Conservation (phyloP, 2,797 vertebrate genomes). For the Nannoperca australis region DNA sequence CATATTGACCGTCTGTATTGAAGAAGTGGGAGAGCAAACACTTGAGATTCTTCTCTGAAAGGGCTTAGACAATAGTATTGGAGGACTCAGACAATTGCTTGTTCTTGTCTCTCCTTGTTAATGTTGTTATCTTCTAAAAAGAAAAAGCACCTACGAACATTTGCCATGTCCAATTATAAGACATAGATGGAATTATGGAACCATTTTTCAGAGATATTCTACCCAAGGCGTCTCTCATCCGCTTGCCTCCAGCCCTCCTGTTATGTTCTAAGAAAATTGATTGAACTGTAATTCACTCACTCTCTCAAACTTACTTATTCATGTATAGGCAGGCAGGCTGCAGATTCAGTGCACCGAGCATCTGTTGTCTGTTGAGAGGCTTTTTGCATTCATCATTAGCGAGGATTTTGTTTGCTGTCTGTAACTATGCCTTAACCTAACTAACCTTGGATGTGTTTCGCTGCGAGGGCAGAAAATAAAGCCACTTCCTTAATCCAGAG, state of each 20-base stretch:
- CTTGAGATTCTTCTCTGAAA: slow-evolving; percentile 21
- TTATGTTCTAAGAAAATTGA: slow-evolving; percentile 23
- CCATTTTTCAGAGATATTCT: slow-evolving; percentile 4
- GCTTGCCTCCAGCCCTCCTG: background rate
- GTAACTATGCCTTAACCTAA: background rate
- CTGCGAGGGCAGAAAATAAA: background rate
- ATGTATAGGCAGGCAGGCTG: background rate
- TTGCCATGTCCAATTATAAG: background rate
- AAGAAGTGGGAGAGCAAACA: slow-evolving; percentile 18
- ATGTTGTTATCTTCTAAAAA: slow-evolving; percentile 7
- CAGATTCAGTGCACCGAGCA: background rate
- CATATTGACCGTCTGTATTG: slow-evolving; percentile 6
- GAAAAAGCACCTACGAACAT: slow-evolving; percentile 4
- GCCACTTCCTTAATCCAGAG: no score
- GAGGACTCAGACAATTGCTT: background rate
- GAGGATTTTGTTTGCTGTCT: slow-evolving; percentile 6
- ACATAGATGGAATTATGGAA: background rate
- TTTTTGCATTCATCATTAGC: slow-evolving; percentile 10
- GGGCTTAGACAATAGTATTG: background rate
- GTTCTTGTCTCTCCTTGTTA: slow-evolving; percentile 1
- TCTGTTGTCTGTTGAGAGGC: slow-evolving; percentile 13
- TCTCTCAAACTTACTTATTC: background rate
- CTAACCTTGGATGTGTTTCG: background rate
- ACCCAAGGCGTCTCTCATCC: background rate
- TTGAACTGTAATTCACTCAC: slow-evolving; percentile 9